Evolutionary conservation across 2,888 invertebrate genomes (phyloP), one percentile per base, ranked within the genome.

Genomic region (Eupithecia centaureata): DNA sequence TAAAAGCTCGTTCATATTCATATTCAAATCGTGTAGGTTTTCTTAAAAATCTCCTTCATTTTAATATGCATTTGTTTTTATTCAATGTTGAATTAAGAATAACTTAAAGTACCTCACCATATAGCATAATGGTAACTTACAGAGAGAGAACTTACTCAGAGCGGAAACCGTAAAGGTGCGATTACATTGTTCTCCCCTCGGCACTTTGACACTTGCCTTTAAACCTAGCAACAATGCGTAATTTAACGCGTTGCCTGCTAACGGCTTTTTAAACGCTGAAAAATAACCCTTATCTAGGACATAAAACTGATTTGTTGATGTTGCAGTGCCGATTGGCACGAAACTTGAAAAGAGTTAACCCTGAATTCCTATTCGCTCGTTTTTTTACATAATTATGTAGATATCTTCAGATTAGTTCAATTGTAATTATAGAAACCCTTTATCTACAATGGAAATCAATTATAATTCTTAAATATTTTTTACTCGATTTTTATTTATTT

Each of bases 91-190:
- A 10, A 27, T 7, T 52, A 52, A 7, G 15, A 27, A 27, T 27
- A 27, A 52, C 18, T 15, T 27, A 22, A 38, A 5, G 38, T n/a
- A 38, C 0, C 5, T 15, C 5, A 2, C 18, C 18, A 22, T 12
- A 47, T 22, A 47, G 8, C 10, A 47, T 22, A 22, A 51, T 12
- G 7, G 52, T 59, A 51, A 27, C 25, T 57, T 27, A 62, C 28
- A n/a, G 61, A n/a, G 57, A 47, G 64, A 63, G 65, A 66, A 73
- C 79, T 72, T 68, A 5, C 12, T 57, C 32, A 57, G 82, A 72
- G 74, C 79, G 80, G 79, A 79, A 84, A 79, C 78, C 63, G 68
- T 67, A 62, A 76, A 82, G 80, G 81, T 77, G 73, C 73, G 61
- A 71, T 71, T 51, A 75, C 79, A 81, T 85, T 83, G 84, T 83